Percentiles rank a stretch among this genome's conserved stretches.
Conservation (phyloP, 2,797 vertebrate genomes). For the Steatocranus sp. region DNA sequence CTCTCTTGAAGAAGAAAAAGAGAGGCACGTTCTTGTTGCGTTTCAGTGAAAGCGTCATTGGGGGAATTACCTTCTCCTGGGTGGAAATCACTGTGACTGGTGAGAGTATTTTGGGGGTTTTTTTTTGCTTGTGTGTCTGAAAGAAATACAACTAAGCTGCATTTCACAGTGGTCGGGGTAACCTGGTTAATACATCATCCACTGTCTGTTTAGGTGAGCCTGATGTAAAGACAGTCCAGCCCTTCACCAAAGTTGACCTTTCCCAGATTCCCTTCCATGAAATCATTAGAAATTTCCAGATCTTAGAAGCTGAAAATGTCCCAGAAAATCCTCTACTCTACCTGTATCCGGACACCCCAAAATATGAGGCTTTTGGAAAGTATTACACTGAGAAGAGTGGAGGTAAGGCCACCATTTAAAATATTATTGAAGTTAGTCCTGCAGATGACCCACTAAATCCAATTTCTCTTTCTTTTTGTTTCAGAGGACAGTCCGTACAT, state of each 20-base stretch:
- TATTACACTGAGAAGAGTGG: constrained; percentile 78
- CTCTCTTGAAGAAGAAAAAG: constrained; percentile 78
- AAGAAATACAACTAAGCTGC: background rate
- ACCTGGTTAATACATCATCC: background rate
- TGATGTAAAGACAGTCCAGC: constrained; percentile 78
- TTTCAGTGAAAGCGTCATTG: constrained; percentile 88
- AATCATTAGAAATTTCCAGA: constrained; percentile 86
- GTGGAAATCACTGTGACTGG: constrained; percentile 79
- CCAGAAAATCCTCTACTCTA: constrained; percentile 85
- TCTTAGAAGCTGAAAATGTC: constrained; percentile 80
- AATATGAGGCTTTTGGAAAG: constrained; percentile 83
- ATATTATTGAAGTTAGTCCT: background rate
- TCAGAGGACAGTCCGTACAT: constrained; percentile 71
- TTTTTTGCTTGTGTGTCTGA: background rate
- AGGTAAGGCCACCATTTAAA: constrained; percentile 41
- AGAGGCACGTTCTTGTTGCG: constrained; percentile 90
- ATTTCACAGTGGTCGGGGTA: background rate
- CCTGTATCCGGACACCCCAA: constrained; percentile 83
- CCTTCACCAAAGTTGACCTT: constrained; percentile 84
- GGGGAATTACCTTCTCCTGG: constrained; percentile 94
- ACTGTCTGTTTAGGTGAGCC: constrained; percentile 65
- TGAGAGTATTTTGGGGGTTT: constrained; percentile 8
- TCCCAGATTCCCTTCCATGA: constrained; percentile 84
- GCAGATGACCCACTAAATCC: background rate
- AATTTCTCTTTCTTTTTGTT: constrained; percentile 27